A percentile compares a stretch with the other conserved stretches of the same genome.
Evolutionary conservation across 2,888 invertebrate species (phyloP).

Genomic region (Mayetiola destructor): DNA sequence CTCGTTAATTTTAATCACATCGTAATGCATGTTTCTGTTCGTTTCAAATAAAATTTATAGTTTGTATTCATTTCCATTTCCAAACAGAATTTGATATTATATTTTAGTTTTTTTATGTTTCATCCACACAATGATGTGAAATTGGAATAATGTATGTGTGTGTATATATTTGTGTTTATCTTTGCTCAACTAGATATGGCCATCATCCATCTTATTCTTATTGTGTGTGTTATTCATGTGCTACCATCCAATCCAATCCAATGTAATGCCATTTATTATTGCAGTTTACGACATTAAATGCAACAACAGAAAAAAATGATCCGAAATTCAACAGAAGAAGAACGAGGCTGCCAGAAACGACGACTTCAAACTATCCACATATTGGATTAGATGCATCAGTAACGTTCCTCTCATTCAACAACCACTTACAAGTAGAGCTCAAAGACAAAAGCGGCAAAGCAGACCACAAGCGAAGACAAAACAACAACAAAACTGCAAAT

Average conservation of each 20-base stretch:
- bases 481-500: background rate
- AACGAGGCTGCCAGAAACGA: background rate
- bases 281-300: constrained; percentile 8
- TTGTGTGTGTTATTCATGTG: background rate
- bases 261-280: constrained; percentile 4
- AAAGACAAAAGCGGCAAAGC: background rate
- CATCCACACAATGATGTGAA: too few species aligned
- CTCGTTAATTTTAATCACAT: constrained; percentile 13
- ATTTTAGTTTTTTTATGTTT: too few species aligned
- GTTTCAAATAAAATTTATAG: constrained; percentile 1
- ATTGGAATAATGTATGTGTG: background rate
- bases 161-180: background rate
- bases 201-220: constrained; percentile 1
- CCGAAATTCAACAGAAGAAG: background rate
- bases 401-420: background rate
- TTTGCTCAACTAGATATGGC: background rate
- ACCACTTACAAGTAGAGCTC: background rate
- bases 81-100: too few species aligned
- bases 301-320: background rate
- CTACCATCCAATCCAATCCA: background rate
- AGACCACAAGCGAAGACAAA: background rate
- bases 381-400: background rate
- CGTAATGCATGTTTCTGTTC: constrained; percentile 11
- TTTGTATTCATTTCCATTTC: too few species aligned
- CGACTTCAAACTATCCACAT: background rate